phyloP scores from a whole-genome alignment of 2,888 invertebrate genomes.

The Epiblema foenella region DNA sequence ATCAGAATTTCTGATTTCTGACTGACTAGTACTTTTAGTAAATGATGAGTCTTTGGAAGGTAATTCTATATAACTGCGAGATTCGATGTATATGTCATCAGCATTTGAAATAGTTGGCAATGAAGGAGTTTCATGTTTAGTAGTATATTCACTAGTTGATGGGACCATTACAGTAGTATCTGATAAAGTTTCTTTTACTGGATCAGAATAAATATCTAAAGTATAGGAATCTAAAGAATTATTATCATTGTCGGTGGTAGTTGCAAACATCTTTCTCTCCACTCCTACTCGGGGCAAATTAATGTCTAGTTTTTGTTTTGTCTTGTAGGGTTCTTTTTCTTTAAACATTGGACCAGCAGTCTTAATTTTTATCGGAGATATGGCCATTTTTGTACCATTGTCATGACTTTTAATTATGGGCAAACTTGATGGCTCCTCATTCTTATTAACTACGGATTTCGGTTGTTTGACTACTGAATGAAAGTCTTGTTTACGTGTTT shows the following conservation, averaged over 20 bases:
- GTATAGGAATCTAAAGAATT: slow-evolving; percentile 62
- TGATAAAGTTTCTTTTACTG: slow-evolving; percentile 45
- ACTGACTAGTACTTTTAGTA: background rate
- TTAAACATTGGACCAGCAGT: slow-evolving; percentile 32
- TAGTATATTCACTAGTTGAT: background rate
- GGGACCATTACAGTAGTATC: slow-evolving; percentile 31
- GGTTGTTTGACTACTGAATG: background rate
- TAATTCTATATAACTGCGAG: slow-evolving; percentile 22
- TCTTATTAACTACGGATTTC: background rate
- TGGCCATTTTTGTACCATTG: background rate
- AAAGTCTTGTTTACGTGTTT: background rate
- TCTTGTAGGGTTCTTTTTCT: slow-evolving; percentile 53
- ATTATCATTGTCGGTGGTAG: slow-evolving; percentile 58
- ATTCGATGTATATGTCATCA: slow-evolving; percentile 45
- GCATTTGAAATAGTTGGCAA: slow-evolving; percentile 51
- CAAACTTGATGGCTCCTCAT: slow-evolving; percentile 31
- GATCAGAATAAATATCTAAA: slow-evolving; percentile 52
- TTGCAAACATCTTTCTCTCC: slow-evolving; percentile 54
- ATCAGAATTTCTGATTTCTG: background rate
- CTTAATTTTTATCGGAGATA: background rate
- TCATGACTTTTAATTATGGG: background rate
- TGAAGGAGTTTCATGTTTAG: slow-evolving; percentile 10
- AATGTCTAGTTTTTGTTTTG: slow-evolving; percentile 61
- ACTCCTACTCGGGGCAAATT: slow-evolving; percentile 60
- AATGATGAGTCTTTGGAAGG: slow-evolving; percentile 5